These are phyloP conservation scores for Eupristina koningsbergeri DNA, from an alignment of 1,140 invertebrate genomes.

Conservation along the genomic window DNA sequence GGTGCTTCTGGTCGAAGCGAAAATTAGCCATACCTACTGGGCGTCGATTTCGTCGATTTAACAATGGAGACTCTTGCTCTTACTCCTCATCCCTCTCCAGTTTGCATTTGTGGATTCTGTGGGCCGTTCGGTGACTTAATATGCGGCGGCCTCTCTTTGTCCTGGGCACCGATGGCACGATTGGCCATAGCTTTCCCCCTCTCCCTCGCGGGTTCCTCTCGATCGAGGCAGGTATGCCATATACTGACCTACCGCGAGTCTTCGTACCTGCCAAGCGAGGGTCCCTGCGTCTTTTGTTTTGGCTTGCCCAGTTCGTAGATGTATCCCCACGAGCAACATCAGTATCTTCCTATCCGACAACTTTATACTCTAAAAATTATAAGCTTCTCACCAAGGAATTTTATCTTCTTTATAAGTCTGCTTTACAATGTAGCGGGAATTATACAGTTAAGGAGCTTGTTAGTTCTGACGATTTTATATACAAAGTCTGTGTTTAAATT, in stretches of 20 bases:
- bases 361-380: slow-evolving; percentile 6
- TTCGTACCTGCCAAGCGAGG: slow-evolving; percentile 54
- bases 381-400: not conserved
- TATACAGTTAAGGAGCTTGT: not conserved
- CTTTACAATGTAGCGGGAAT: slow-evolving; percentile 14
- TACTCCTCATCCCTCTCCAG: slow-evolving; percentile 53
- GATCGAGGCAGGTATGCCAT: slow-evolving; percentile 60
- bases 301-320: slow-evolving; percentile 50
- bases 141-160: slow-evolving; percentile 66
- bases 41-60: slow-evolving; percentile 46
- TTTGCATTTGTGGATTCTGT: slow-evolving; percentile 69
- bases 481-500: not conserved
- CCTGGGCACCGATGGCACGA: slow-evolving; percentile 60
- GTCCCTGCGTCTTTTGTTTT: slow-evolving; percentile 59
- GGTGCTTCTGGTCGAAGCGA: too few species aligned
- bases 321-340: slow-evolving; percentile 21
- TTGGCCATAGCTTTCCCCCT: slow-evolving; percentile 52
- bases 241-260: slow-evolving; percentile 64
- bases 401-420: not conserved
- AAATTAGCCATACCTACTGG: too few species aligned
- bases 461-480: not conserved
- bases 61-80: slow-evolving; percentile 12
- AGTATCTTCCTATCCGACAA: not conserved
- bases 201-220: slow-evolving; percentile 49
- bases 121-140: slow-evolving; percentile 50